Percentiles rank a stretch among this genome's conserved stretches.
These are phyloP conservation scores for Psammodynastes pulverulentus DNA, from an alignment of 2,113 vertebrate species.

Conservation along the genomic window DNA sequence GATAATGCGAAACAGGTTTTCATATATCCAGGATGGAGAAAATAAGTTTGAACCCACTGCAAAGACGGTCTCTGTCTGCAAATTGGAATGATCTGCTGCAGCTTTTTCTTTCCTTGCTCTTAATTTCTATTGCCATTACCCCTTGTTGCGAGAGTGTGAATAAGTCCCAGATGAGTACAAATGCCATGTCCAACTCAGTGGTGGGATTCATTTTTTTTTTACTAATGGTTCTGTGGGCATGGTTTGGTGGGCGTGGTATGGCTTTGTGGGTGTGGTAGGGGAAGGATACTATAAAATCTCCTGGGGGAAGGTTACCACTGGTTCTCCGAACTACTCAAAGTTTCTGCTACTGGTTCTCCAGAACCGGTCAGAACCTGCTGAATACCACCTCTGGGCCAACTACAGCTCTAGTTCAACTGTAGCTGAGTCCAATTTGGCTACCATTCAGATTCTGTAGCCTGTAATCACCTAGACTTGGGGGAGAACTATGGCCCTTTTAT, in stretches of 20 bases:
- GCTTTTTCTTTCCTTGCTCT: neutral
- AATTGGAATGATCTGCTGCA: neutral
- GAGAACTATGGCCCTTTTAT: neutral
- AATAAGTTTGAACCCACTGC: neutral
- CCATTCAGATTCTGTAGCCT: neutral
- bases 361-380: too few relatives aligned
- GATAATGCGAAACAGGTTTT: neutral
- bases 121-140: neutral
- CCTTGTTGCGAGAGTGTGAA: neutral
- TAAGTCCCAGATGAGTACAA: neutral
- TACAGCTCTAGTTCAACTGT: neutral
- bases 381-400: too few relatives aligned
- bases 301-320: too few relatives aligned
- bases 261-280: too few relatives aligned
- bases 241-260: too few relatives aligned
- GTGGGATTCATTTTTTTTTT: too few relatives aligned
- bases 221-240: too few relatives aligned
- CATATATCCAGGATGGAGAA: neutral
- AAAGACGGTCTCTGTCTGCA: neutral
- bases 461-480: neutral
- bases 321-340: too few relatives aligned
- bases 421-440: neutral
- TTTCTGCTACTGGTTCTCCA: too few relatives aligned
- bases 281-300: too few relatives aligned
- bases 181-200: too few relatives aligned